phyloP scores from a whole-genome alignment of 1,140 invertebrate genomes.

The Drosophila chauvacae region DNA sequence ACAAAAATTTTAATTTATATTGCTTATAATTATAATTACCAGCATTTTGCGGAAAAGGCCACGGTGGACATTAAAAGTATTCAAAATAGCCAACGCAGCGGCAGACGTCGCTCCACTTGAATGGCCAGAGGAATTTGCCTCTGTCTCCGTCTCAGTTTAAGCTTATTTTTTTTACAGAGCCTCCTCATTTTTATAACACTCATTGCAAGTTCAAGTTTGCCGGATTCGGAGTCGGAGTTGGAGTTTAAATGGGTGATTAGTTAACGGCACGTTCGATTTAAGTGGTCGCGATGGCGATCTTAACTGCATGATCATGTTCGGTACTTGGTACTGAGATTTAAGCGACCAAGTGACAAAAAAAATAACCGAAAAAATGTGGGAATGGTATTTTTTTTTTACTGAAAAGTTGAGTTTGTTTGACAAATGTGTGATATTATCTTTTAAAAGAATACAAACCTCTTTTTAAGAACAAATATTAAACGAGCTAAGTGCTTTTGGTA shows the following conservation, averaged over 20 bases:
- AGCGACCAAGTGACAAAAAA: conserved; percentile 1
- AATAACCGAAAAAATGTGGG: background rate
- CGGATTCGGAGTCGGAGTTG: conserved; percentile 1
- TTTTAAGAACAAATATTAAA: conserved; percentile 6
- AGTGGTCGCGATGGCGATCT: conserved; percentile 45
- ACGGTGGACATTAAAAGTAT: conserved; percentile 66
- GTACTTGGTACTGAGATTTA: conserved; percentile 27
- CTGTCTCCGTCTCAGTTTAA: background rate
- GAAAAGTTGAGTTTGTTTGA: background rate
- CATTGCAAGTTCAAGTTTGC: conserved; percentile 70
- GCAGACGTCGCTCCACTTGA: conserved; percentile 41
- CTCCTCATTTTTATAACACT: conserved; percentile 21
- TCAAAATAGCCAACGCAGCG: conserved; percentile 30
- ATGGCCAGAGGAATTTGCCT: conserved; percentile 28
- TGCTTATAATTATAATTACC: conserved; percentile 78
- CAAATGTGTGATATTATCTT: conserved; percentile 13
- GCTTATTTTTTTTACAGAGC: conserved; percentile 9
- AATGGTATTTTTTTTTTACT: background rate
- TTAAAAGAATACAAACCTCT: conserved; percentile 9
- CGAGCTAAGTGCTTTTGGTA: background rate
- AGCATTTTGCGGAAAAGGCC: conserved; percentile 68
- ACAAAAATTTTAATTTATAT: conserved; percentile 71
- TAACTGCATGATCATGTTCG: conserved; percentile 35
- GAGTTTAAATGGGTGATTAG: conserved; percentile 62
- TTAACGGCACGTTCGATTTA: conserved; percentile 67